These are phyloP conservation scores for Mamestra brassicae DNA, from an alignment of 2,888 invertebrate species.

Conservation along the genomic window DNA sequence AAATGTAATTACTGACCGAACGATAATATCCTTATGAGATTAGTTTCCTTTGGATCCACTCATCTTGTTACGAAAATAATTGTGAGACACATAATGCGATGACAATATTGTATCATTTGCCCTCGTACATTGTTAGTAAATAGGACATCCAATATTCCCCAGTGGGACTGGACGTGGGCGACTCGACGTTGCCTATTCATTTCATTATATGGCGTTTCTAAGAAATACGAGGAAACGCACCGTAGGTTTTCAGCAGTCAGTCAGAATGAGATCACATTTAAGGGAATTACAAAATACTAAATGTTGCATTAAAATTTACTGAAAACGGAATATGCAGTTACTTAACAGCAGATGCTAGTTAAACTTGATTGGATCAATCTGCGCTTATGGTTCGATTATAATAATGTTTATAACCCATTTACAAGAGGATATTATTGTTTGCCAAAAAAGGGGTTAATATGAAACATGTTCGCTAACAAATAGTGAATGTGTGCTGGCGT, in stretches of 20 bases:
- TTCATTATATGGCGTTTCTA: slow-evolving; percentile 59
- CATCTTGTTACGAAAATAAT: slow-evolving; percentile 50
- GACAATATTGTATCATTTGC: slow-evolving; percentile 50
- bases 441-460: slow-evolving; percentile 71
- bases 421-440: slow-evolving; percentile 74
- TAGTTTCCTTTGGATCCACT: slow-evolving; percentile 37
- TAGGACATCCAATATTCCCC: slow-evolving; percentile 59
- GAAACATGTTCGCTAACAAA: slow-evolving; percentile 65
- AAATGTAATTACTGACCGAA: slow-evolving; percentile 55
- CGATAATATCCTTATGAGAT: slow-evolving; percentile 50
- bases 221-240: slow-evolving; percentile 65
- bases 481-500: slow-evolving; percentile 41
- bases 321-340: slow-evolving; percentile 16
- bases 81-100: slow-evolving; percentile 40
- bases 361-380: slow-evolving; percentile 33
- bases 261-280: slow-evolving; percentile 66
- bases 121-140: slow-evolving; percentile 60
- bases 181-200: slow-evolving; percentile 62
- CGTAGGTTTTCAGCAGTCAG: slow-evolving; percentile 61
- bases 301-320: slow-evolving; percentile 42
- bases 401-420: slow-evolving; percentile 61
- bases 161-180: slow-evolving; percentile 54
- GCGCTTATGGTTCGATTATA: slow-evolving; percentile 48
- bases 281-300: slow-evolving; percentile 52
- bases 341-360: slow-evolving; percentile 29